phyloP scores from a whole-genome alignment of 2,113 vertebrate genomes.

The Syrrhaptes paradoxus region DNA sequence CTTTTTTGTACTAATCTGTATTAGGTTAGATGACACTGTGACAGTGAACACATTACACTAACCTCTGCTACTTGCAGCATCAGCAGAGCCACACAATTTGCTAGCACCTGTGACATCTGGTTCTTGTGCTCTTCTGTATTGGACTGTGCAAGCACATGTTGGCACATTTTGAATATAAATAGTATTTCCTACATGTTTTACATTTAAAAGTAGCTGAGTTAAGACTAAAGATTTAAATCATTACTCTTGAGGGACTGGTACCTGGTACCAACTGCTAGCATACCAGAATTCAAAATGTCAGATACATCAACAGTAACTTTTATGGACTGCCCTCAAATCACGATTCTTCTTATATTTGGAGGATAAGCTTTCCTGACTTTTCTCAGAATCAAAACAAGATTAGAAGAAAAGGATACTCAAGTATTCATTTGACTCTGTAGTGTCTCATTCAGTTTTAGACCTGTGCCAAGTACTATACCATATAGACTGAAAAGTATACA shows the following conservation, averaged over 20 bases:
- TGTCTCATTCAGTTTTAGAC: not conserved
- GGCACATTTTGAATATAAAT: not conserved
- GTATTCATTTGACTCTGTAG: not conserved
- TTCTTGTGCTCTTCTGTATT: not conserved
- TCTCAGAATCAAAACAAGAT: not conserved
- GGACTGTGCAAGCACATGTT: not conserved
- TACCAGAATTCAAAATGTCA: not conserved
- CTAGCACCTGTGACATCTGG: not conserved
- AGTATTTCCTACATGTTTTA: not conserved
- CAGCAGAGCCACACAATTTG: not conserved
- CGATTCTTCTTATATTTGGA: not conserved
- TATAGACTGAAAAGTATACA: not conserved
- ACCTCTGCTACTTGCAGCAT: not conserved
- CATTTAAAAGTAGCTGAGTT: not conserved
- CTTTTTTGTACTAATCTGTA: not conserved
- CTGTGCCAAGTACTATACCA: not conserved
- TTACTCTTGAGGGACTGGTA: not conserved
- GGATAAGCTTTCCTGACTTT: not conserved
- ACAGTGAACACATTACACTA: not conserved
- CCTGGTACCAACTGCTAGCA: not conserved
- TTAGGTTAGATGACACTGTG: not conserved
- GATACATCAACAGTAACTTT: not conserved
- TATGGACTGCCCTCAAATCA: not conserved
- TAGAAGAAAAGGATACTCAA: not conserved
- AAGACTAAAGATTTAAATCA: not conserved